These are phyloP conservation scores for Eleutherodactylus coqui DNA, from an alignment of 2,797 vertebrate genomes.

Conservation along the genomic window DNA sequence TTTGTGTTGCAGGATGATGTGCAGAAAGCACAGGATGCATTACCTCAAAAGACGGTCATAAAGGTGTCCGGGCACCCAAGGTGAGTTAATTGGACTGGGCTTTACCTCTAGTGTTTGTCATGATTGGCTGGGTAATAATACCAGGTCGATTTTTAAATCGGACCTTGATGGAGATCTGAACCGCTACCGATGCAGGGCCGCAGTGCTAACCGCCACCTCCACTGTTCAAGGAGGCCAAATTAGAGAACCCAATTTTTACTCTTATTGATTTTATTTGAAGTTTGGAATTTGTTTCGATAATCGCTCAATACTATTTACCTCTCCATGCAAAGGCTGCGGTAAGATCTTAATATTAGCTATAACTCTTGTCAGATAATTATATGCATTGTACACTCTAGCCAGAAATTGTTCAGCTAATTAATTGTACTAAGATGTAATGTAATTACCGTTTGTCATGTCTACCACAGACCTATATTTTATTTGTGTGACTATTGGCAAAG, in stretches of 20 bases:
- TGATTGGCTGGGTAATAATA: no score
- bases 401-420: no score
- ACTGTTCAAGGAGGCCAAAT: no score
- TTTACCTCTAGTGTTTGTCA: no score
- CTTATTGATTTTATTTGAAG: no score
- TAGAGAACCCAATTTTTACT: no score
- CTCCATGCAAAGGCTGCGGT: not conserved
- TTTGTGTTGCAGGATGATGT: constrained; percentile 78
- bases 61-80: constrained; percentile 78
- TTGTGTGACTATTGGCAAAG: not conserved
- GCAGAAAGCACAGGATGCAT: constrained; percentile 83
- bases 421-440: not conserved
- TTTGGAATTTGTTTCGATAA: no score
- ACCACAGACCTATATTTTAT: not conserved
- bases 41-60: constrained; percentile 81
- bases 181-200: no score
- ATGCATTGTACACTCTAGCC: not conserved
- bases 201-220: no score
- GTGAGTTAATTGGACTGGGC: constrained; percentile 71
- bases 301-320: no score
- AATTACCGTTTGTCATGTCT: not conserved
- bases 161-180: no score
- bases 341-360: not conserved
- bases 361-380: not conserved
- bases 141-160: no score